phyloP scores from a whole-genome alignment of 1,140 invertebrate genomes.

The Condylostylus longicornis region DNA sequence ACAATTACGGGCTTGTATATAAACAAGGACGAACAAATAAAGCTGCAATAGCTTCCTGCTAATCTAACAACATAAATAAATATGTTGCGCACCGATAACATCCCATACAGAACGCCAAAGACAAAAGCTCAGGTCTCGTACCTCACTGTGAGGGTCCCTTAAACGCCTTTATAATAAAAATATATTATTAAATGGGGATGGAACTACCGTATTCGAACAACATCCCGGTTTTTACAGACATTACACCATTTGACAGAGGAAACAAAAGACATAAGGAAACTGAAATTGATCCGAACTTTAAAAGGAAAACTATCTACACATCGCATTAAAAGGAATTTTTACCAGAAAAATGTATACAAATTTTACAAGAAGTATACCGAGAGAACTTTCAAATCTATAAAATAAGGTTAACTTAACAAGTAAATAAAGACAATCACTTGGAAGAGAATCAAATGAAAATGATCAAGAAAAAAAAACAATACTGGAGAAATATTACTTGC shows the following conservation, averaged over 20 bases:
- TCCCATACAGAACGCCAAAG: neutral
- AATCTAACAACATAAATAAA: neutral
- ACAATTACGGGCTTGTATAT: conserved; percentile 19
- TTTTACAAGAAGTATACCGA: conserved; percentile 5
- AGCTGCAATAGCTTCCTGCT: conserved; percentile 7
- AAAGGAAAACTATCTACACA: conserved; percentile 1
- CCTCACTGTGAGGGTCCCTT: too few species aligned
- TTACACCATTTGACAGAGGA: neutral
- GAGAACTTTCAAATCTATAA: conserved; percentile 4
- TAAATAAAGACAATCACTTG: conserved; percentile 2
- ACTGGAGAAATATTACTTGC: conserved; percentile 6
- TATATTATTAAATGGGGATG: neutral
- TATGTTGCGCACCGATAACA: neutral
- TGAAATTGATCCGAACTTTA: neutral
- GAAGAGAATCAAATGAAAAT: conserved; percentile 1
- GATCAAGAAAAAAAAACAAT: conserved; percentile 3
- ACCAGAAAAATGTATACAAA: neutral
- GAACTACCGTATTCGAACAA: too few species aligned
- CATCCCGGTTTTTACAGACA: conserved; percentile 1
- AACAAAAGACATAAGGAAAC: neutral
- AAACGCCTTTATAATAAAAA: conserved; percentile 4
- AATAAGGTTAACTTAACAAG: conserved; percentile 7
- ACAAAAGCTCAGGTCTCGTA: conserved; percentile 1
- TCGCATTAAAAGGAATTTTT: conserved; percentile 5
- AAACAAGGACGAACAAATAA: conserved; percentile 20